Evolutionary conservation across 2,113 vertebrate genomes (phyloP).

Genomic region (Emydocephalus ijimae): DNA sequence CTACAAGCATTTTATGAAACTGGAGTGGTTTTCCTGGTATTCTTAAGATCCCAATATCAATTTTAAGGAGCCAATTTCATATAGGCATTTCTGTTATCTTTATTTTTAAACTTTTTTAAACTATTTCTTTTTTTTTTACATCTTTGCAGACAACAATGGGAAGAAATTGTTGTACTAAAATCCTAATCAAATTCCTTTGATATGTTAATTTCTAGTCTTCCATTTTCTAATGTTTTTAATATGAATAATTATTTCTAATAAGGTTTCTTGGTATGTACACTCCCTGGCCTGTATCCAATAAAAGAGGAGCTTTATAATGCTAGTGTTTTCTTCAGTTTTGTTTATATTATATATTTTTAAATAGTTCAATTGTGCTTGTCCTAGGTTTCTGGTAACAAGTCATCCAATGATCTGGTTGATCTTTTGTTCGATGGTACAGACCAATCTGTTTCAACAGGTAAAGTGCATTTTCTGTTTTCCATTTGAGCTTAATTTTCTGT

Average conservation of each 20-base stretch:
- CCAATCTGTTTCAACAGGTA: conserved; percentile 74
- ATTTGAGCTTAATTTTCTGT: not conserved
- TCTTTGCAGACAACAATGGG: not conserved
- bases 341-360: not conserved
- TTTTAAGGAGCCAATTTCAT: not conserved
- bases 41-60: not conserved
- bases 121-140: not conserved
- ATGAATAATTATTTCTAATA: not conserved
- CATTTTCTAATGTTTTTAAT: not conserved
- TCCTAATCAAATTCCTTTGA: not conserved
- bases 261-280: not conserved
- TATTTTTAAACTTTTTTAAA: not conserved
- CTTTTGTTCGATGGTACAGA: conserved; percentile 83
- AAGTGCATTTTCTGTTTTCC: not conserved
- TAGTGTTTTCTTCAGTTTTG: not conserved
- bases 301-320: not conserved
- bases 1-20: not conserved
- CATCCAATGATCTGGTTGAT: conserved; percentile 80
- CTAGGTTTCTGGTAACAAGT: conserved; percentile 76
- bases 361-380: conserved; percentile 37
- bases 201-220: not conserved
- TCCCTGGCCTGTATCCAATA: not conserved
- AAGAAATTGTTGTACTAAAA: not conserved
- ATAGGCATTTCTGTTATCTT: not conserved
- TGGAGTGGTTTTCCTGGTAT: not conserved